These are phyloP conservation scores for Hyppa rectilinea DNA, from an alignment of 2,888 invertebrate species.

Conservation along the genomic window DNA sequence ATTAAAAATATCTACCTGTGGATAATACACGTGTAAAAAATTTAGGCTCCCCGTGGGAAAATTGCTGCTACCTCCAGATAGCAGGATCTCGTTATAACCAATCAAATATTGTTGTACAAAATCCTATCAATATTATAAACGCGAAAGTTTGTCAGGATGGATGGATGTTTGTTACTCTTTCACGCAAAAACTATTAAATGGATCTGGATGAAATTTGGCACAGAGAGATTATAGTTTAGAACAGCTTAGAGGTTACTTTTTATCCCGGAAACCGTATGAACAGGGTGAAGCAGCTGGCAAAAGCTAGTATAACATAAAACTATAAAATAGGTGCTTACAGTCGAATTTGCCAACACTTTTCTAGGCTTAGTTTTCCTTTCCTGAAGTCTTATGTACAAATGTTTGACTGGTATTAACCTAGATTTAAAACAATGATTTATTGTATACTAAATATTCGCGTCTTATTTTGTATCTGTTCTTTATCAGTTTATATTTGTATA, in stretches of 20 bases:
- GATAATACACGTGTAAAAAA: slow-evolving; percentile 10
- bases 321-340: slow-evolving; percentile 34
- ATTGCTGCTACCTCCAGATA: slow-evolving; percentile 18
- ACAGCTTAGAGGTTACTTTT: no score
- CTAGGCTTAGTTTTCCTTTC: slow-evolving; percentile 4
- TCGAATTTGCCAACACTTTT: slow-evolving; percentile 36
- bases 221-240: no score
- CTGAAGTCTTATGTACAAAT: slow-evolving; percentile 10
- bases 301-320: no score
- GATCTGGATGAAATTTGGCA: no score
- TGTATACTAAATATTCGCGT: background rate
- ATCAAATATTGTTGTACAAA: slow-evolving; percentile 26
- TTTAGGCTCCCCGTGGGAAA: slow-evolving; percentile 8
- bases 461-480: slow-evolving; percentile 24
- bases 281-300: no score
- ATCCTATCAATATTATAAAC: no score
- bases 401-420: background rate
- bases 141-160: no score
- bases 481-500: slow-evolving; percentile 13
- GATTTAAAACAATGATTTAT: slow-evolving; percentile 18
- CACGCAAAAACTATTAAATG: no score
- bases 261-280: no score
- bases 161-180: no score
- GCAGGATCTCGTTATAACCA: slow-evolving; percentile 15
- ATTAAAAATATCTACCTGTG: slow-evolving; percentile 23